Percentiles rank a stretch among this genome's conserved stretches.
Evolutionary conservation across 2,888 invertebrate genomes (phyloP).

Genomic region (Himalopsyche japonica): DNA sequence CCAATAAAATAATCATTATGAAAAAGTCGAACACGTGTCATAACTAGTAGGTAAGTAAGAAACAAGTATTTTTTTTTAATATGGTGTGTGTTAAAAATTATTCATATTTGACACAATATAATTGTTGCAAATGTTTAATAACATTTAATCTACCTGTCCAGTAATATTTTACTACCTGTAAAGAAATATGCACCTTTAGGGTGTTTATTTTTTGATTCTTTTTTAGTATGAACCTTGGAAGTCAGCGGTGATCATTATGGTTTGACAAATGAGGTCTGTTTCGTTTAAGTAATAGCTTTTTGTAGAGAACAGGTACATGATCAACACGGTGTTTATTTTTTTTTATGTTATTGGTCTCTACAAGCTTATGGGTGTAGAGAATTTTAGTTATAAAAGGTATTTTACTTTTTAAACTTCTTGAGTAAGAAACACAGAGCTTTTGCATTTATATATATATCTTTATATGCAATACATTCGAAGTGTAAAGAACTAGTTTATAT

Average conservation of each 20-base stretch:
- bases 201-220: conserved; percentile 22
- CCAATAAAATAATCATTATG: too few species aligned
- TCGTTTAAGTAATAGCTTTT: conserved; percentile 39
- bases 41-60: too few species aligned
- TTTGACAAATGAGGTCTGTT: conserved; percentile 41
- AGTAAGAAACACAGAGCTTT: too few species aligned
- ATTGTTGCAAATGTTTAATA: not conserved
- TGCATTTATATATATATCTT: too few species aligned
- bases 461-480: too few species aligned
- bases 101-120: not conserved
- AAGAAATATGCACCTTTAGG: conserved; percentile 33
- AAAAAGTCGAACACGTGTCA: not conserved
- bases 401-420: too few species aligned
- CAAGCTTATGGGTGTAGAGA: conserved; percentile 8
- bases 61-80: too few species aligned
- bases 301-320: conserved; percentile 29
- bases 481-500: too few species aligned
- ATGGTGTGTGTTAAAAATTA: not conserved
- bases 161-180: conserved; percentile 31
- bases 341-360: conserved; percentile 12
- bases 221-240: conserved; percentile 29
- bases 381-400: not conserved
- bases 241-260: conserved; percentile 40
- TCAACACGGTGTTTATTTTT: conserved; percentile 26
- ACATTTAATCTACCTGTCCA: not conserved